phyloP scores from a whole-genome alignment of 1,140 invertebrate species.

The Galendromus occidentalis region DNA sequence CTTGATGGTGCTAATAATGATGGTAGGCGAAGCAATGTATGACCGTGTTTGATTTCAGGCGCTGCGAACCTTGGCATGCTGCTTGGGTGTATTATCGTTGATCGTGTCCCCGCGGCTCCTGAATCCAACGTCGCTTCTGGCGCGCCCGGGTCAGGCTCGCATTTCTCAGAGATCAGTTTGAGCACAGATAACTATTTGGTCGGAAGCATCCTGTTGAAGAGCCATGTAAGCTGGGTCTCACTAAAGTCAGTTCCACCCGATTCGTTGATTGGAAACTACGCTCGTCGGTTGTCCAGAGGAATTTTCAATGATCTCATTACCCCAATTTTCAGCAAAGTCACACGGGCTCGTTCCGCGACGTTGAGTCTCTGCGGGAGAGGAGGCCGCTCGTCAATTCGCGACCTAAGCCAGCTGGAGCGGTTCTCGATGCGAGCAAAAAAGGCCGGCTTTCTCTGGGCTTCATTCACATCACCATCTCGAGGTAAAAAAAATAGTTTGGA shows the following conservation, averaged over 20 bases:
- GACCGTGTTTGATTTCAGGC: neutral
- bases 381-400: neutral
- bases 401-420: neutral
- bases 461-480: neutral
- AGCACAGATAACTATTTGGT: conserved; percentile 1
- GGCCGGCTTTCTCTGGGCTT: neutral
- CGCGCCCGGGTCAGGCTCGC: neutral
- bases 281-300: no score
- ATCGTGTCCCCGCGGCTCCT: neutral
- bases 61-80: neutral
- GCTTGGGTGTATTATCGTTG: neutral
- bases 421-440: neutral
- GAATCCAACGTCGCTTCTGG: neutral
- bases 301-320: no score
- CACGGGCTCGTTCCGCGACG: neutral
- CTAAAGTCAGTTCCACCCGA: no score
- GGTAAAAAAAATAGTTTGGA: neutral
- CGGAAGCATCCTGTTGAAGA: conserved; percentile 1
- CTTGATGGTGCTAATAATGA: no score
- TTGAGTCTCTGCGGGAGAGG: neutral
- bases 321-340: neutral
- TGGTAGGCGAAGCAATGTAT: no score
- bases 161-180: neutral
- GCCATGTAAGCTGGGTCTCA: neutral
- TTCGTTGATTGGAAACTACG: no score